These are phyloP conservation scores for Lepidurus couesii DNA, from an alignment of 1,140 invertebrate species.

Conservation along the genomic window DNA sequence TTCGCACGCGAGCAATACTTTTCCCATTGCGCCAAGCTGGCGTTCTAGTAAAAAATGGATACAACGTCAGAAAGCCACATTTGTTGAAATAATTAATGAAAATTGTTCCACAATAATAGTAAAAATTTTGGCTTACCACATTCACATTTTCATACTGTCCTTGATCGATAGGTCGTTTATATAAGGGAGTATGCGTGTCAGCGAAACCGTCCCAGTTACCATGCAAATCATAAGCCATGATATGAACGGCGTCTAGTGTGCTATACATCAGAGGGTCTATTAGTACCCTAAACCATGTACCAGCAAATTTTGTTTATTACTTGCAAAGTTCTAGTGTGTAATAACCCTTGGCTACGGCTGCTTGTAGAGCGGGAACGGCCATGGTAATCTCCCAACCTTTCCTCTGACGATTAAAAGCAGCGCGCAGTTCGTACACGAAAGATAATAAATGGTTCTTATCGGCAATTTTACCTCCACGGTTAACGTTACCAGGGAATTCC, in stretches of 20 bases:
- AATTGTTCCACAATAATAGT: not conserved
- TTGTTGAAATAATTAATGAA: not conserved
- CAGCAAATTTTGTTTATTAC: constrained; percentile 49
- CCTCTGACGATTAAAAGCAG: constrained; percentile 65
- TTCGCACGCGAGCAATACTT: constrained; percentile 78
- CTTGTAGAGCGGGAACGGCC: constrained; percentile 77
- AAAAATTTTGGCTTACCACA: constrained; percentile 57
- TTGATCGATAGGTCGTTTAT: constrained; percentile 69
- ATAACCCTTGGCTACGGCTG: constrained; percentile 75
- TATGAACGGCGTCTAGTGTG: constrained; percentile 68
- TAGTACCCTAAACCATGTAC: not conserved
- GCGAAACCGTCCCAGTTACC: constrained; percentile 88
- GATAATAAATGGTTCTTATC: constrained; percentile 61
- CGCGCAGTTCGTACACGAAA: constrained; percentile 51
- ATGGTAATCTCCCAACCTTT: constrained; percentile 78
- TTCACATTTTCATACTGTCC: constrained; percentile 81
- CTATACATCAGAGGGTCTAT: constrained; percentile 29
- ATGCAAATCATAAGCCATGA: constrained; percentile 87
- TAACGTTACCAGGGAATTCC: constrained; percentile 78
- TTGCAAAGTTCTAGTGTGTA: constrained; percentile 81
- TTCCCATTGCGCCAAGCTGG: constrained; percentile 75
- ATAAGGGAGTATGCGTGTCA: constrained; percentile 76
- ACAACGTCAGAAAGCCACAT: not conserved
- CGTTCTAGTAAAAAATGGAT: constrained; percentile 56
- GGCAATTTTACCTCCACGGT: constrained; percentile 71